Evolutionary conservation across 2,113 vertebrate species (phyloP).

Genomic region (Galeopterus variegatus): DNA sequence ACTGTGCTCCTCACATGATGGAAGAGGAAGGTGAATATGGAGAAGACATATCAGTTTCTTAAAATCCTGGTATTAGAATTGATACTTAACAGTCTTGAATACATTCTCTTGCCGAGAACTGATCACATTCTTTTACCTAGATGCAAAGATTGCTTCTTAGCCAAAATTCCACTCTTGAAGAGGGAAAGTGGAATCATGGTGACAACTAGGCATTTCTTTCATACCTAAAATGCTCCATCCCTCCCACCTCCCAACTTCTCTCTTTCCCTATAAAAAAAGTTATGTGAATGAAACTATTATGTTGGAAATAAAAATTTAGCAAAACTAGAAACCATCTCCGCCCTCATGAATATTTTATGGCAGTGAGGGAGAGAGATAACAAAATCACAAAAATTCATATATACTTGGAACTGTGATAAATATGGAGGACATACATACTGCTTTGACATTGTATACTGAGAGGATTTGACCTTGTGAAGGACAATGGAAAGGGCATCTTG

Average conservation of each 20-base stretch:
- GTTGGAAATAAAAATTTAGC: slow-evolving; percentile 4
- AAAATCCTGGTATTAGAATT: background rate
- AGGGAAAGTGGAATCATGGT: background rate
- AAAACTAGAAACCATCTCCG: background rate
- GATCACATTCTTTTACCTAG: background rate
- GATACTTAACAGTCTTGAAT: background rate
- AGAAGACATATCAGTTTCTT: background rate
- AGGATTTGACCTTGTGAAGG: background rate
- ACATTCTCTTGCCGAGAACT: background rate
- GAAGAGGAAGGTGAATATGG: background rate
- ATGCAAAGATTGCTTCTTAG: background rate
- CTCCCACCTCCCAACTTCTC: background rate
- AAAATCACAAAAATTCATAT: background rate
- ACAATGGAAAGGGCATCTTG: background rate
- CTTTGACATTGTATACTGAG: background rate
- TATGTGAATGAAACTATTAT: background rate
- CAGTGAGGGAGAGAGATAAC: background rate
- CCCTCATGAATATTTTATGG: background rate
- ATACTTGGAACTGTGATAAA: background rate
- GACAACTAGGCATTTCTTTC: background rate
- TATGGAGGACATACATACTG: background rate
- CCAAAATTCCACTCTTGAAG: background rate
- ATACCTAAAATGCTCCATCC: background rate
- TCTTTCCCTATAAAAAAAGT: background rate
- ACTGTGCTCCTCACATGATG: background rate